phyloP scores from a whole-genome alignment of 2,797 vertebrate genomes.

The Argya squamiceps region DNA sequence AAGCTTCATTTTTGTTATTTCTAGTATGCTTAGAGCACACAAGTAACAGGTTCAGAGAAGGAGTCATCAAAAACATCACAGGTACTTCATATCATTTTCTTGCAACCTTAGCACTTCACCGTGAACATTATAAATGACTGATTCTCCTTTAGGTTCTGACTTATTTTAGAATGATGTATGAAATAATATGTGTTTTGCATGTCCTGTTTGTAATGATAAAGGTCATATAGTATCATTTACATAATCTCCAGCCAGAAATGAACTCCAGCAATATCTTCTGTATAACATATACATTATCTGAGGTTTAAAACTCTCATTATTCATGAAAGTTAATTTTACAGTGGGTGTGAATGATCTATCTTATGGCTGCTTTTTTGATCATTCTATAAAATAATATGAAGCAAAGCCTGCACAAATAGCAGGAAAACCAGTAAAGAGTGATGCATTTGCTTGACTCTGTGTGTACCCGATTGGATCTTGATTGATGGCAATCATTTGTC shows the following conservation, averaged over 20 bases:
- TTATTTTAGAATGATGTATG: slow-evolving; percentile 90
- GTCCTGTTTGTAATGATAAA: slow-evolving; percentile 89
- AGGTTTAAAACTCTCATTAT: slow-evolving; percentile 86
- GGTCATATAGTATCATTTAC: slow-evolving; percentile 92
- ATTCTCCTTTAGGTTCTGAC: slow-evolving; percentile 84
- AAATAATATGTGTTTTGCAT: slow-evolving; percentile 86
- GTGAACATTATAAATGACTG: slow-evolving; percentile 89
- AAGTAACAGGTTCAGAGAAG: slow-evolving; percentile 73
- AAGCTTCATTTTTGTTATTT: neutral
- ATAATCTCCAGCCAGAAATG: slow-evolving; percentile 86
- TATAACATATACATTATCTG: slow-evolving; percentile 83
- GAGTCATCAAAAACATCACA: slow-evolving; percentile 45
- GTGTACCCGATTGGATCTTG: slow-evolving; percentile 86
- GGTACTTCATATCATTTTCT: slow-evolving; percentile 78
- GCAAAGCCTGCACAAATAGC: slow-evolving; percentile 82
- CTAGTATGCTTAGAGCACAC: neutral
- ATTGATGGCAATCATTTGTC: slow-evolving; percentile 92
- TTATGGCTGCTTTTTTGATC: slow-evolving; percentile 82
- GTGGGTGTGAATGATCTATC: slow-evolving; percentile 85
- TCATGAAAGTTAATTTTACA: slow-evolving; percentile 87
- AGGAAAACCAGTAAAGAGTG: slow-evolving; percentile 81
- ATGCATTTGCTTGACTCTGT: slow-evolving; percentile 78
- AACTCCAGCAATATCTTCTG: slow-evolving; percentile 80
- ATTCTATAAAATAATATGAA: slow-evolving; percentile 86
- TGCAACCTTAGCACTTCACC: slow-evolving; percentile 85